A percentile compares a stretch with the other conserved stretches of the same genome.
phyloP scores from a whole-genome alignment of 2,888 invertebrate genomes.

The Amphimallon solstitiale region DNA sequence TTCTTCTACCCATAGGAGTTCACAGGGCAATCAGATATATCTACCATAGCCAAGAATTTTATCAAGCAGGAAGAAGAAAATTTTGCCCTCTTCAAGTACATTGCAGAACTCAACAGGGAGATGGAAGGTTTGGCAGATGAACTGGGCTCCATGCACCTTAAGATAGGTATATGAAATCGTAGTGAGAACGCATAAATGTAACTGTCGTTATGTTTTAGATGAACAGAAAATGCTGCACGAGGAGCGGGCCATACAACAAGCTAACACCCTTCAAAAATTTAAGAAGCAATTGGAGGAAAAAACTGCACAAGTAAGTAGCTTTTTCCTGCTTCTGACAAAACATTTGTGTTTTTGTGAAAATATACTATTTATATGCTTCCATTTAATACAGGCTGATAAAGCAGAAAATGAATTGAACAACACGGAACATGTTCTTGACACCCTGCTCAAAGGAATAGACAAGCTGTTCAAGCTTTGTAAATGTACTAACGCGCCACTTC shows the following conservation, averaged over 20 bases:
- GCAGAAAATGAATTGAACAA: constrained; percentile 49
- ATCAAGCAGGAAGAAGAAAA: constrained; percentile 89
- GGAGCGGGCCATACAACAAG: constrained; percentile 69
- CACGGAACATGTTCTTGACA: constrained; percentile 54
- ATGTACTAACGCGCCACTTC: constrained; percentile 77
- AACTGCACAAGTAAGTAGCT: constrained; percentile 59
- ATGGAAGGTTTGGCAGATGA: constrained; percentile 78
- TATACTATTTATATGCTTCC: background rate
- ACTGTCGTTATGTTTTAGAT: constrained; percentile 58
- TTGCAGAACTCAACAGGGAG: constrained; percentile 88
- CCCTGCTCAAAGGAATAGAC: constrained; percentile 65
- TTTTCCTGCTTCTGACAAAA: background rate
- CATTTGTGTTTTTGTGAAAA: too few species aligned
- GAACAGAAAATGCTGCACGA: constrained; percentile 70
- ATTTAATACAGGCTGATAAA: constrained; percentile 52
- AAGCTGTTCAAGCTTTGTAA: constrained; percentile 71
- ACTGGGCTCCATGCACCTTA: constrained; percentile 70
- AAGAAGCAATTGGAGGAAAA: constrained; percentile 65
- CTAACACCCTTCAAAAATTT: constrained; percentile 69
- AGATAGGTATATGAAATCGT: constrained; percentile 67
- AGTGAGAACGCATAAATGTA: background rate
- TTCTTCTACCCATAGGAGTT: too few species aligned
- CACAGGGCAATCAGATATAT: constrained; percentile 73
- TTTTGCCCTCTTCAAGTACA: constrained; percentile 90
- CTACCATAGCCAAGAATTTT: constrained; percentile 77